Conservation (phyloP, 2,113 vertebrate species). For the Camelus bactrianus region DNA sequence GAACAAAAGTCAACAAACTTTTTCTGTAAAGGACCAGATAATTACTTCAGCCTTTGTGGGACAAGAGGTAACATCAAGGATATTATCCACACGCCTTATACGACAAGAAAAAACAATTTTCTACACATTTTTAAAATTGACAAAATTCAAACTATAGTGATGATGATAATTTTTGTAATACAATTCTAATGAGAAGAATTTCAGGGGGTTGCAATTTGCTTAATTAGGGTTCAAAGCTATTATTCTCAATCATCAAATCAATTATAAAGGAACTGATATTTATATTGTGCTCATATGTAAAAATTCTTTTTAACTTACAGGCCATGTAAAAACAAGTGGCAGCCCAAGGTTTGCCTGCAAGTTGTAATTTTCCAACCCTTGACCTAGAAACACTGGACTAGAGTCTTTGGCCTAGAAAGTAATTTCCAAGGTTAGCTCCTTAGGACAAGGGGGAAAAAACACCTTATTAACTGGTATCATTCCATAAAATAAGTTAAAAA, state of each 20-base stretch:
- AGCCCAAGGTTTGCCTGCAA: neutral
- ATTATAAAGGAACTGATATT: neutral
- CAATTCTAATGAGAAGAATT: neutral
- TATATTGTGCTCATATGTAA: neutral
- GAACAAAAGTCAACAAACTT: neutral
- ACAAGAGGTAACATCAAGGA: neutral
- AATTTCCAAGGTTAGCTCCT: neutral
- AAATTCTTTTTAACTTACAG: neutral
- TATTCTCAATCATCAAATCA: neutral
- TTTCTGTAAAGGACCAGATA: neutral
- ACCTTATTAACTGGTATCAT: neutral
- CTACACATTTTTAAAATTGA: neutral
- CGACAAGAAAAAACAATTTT: neutral
- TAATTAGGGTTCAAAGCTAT: neutral
- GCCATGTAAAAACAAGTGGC: neutral
- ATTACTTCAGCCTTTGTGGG: neutral
- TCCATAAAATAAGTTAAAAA: neutral
- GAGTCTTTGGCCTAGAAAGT: neutral
- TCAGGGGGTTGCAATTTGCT: neutral
- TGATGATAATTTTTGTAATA: neutral
- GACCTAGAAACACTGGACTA: neutral
- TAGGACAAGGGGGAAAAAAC: neutral
- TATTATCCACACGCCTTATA: neutral
- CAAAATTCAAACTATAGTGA: neutral
- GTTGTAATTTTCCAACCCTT: neutral